Evolutionary conservation across 2,113 vertebrate species (phyloP), one percentile per base, ranked within the genome.

Genomic region (Heterocephalus glaber): DNA sequence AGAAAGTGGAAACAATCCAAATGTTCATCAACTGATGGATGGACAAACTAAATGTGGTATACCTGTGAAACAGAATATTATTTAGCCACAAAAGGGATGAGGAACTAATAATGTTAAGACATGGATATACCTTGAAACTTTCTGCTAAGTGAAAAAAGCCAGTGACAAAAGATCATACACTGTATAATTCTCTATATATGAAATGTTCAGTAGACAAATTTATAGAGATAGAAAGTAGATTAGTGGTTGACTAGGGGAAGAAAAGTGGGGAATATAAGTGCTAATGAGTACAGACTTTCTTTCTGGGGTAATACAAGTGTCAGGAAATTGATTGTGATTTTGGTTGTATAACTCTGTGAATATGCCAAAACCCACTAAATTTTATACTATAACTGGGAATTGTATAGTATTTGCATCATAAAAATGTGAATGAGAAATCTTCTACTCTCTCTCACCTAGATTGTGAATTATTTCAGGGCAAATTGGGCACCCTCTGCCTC

Each of bases 401-500:
- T 65, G 16, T 89, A 26, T 19, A 44, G 68, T 12, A 28, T 90
- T 11, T 12, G 49, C 41, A 1, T 79, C 86, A 82, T 33, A 63
- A 86, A 74, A 79, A 58, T 33, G 17, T 9, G 1, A 87, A 14
- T 38, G 26, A 7, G 38, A 54, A 80, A 56, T 54, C 19, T 76
- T 38, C 8, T 56, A 22, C 30, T 93, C 35, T 89, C 10, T 70
- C 56, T 9, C 11, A 66, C 54, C 58, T 5, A 28, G 44, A 83
- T 0, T 92, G 84, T n/a, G 54, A 79, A 47, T 52, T 86, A 63
- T 83, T 79, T 92, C 41, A 86, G 41, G 77, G 41, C 11, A 49
- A 87, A 92, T 87, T n/a, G 41, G 74, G 22, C 19, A 61, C 1
- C 84, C 86, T 86, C n/a, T 95, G 76, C n/a, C n/a, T n/a, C n/a